These are phyloP conservation scores for Apoderus coryli DNA, from an alignment of 2,888 invertebrate species.

Conservation along the genomic window DNA sequence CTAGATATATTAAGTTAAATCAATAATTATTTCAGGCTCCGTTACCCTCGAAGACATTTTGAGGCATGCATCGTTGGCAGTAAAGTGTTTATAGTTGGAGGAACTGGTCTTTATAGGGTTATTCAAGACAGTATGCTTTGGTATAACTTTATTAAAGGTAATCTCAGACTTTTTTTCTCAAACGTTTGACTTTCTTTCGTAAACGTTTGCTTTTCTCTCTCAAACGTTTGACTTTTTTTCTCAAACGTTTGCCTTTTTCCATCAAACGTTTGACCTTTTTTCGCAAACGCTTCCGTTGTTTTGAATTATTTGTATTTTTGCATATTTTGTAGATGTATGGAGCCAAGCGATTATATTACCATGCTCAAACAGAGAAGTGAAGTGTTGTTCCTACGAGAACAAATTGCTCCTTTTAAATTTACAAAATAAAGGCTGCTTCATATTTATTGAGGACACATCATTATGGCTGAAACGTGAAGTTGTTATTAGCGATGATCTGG, in stretches of 20 bases:
- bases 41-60: conserved; percentile 28
- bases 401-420: conserved; percentile 24
- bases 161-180: conserved; percentile 2
- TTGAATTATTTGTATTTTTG: too few relatives aligned
- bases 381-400: conserved; percentile 24
- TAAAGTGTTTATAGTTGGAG: conserved; percentile 27
- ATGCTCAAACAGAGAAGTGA: conserved; percentile 20
- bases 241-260: too few relatives aligned
- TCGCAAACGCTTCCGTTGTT: too few relatives aligned
- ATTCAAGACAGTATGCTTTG: conserved; percentile 27
- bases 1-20: too few relatives aligned
- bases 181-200: conserved; percentile 4
- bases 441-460: conserved; percentile 18
- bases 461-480: conserved; percentile 19
- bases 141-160: conserved; percentile 25
- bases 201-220: too few relatives aligned
- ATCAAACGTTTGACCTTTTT: too few relatives aligned
- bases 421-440: conserved; percentile 21
- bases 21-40: conserved; percentile 15
- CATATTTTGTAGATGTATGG: conserved; percentile 24
- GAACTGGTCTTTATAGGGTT: conserved; percentile 26
- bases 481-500: conserved; percentile 13
- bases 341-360: conserved; percentile 22
- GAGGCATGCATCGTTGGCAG: conserved; percentile 25
- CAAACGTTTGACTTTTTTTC: too few relatives aligned